Conservation (phyloP, 2,797 vertebrate genomes). For the Enteromius treurensis region DNA sequence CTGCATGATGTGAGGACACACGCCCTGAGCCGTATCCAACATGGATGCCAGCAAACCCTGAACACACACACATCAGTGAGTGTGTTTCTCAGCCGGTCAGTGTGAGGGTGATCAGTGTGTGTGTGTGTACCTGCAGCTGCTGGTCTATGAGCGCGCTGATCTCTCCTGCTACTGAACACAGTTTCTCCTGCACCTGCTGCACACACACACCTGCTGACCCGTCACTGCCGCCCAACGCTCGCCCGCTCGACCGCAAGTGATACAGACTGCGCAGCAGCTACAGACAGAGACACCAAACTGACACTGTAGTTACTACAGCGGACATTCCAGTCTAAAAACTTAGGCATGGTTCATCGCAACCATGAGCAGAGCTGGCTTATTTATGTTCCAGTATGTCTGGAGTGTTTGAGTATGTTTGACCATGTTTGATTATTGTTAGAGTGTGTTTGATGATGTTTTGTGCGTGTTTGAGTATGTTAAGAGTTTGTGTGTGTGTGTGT, state of each 20-base stretch:
- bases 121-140: constrained; percentile 86
- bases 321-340: background rate
- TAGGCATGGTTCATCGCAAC: background rate
- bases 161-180: constrained; percentile 93
- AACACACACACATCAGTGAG: constrained; percentile 18
- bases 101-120: background rate
- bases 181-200: constrained; percentile 88
- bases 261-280: constrained; percentile 93
- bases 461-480: background rate
- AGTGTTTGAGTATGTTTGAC: background rate
- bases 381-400: too few relatives aligned
- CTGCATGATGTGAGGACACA: constrained; percentile 92
- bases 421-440: too few relatives aligned
- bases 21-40: constrained; percentile 88
- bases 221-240: background rate
- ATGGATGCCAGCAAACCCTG: constrained; percentile 88
- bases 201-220: constrained; percentile 66
- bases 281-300: background rate
- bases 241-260: constrained; percentile 80
- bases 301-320: background rate
- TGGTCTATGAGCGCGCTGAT: constrained; percentile 90
- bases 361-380: too few relatives aligned
- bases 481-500: background rate
- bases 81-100: background rate
- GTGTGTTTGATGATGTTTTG: too few relatives aligned